These are phyloP conservation scores for Acronicta alni DNA, from an alignment of 2,888 invertebrate species.

Conservation along the genomic window DNA sequence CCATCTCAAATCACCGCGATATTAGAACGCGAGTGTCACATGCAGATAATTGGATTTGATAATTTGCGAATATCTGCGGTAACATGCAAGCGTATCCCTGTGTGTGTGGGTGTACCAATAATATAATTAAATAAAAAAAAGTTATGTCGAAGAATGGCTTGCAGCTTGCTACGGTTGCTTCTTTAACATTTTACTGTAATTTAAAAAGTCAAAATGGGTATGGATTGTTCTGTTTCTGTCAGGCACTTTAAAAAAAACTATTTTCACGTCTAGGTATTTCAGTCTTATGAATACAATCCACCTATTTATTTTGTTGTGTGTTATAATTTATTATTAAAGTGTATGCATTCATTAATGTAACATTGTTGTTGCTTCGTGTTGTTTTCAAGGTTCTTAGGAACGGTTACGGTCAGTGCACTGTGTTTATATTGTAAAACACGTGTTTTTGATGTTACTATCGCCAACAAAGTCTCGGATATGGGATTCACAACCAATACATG, in stretches of 20 bases:
- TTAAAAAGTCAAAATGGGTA: no score
- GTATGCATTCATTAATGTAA: background rate
- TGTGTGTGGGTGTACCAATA: background rate
- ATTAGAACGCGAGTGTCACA: slow-evolving; percentile 3
- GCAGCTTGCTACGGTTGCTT: no score
- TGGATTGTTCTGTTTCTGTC: no score
- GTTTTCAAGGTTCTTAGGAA: slow-evolving; percentile 6
- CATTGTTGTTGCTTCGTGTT: slow-evolving; percentile 4
- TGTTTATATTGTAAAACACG: slow-evolving; percentile 17
- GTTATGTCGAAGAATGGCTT: no score
- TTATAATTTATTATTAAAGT: background rate
- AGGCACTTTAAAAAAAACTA: no score
- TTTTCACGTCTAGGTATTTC: no score
- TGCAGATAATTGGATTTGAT: slow-evolving; percentile 17
- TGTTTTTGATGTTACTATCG: background rate
- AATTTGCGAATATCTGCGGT: slow-evolving; percentile 12
- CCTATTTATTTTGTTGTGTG: no score
- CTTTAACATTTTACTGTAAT: no score
- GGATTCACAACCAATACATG: no score
- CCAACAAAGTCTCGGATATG: no score
- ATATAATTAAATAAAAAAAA: no score
- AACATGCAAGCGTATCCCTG: background rate
- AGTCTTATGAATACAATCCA: no score
- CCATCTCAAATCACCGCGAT: background rate
- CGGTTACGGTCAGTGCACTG: slow-evolving; percentile 5